These are phyloP conservation scores for Eptesicus fuscus DNA, from an alignment of 2,113 vertebrate genomes.

Conservation along the genomic window DNA sequence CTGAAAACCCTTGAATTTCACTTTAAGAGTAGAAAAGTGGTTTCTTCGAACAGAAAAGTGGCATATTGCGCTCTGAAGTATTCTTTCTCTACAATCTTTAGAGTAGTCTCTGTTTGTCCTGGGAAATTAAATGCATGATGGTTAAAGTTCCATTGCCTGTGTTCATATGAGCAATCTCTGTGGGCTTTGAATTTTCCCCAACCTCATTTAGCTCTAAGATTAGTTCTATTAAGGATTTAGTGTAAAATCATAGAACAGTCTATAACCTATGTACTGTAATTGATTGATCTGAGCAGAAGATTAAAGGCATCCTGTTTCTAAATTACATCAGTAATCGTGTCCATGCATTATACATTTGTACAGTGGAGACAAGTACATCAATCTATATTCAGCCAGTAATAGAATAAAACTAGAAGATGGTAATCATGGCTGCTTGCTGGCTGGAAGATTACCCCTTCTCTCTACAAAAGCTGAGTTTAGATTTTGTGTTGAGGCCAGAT, in stretches of 20 bases:
- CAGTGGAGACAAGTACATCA: constrained; percentile 66
- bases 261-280: constrained; percentile 59
- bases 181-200: constrained; percentile 50
- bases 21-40: constrained; percentile 24
- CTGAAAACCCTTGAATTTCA: constrained; percentile 68
- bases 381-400: constrained; percentile 63
- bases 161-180: constrained; percentile 3
- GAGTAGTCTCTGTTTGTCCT: neutral
- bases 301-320: constrained; percentile 72
- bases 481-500: neutral
- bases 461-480: neutral
- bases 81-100: constrained; percentile 32
- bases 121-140: constrained; percentile 3
- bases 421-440: neutral
- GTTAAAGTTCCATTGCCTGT: constrained; percentile 19
- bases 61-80: constrained; percentile 51
- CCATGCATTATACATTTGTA: constrained; percentile 71
- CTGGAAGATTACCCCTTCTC: constrained; percentile 8
- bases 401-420: constrained; percentile 48
- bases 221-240: constrained; percentile 56
- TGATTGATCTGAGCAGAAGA: constrained; percentile 64
- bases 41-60: constrained; percentile 57
- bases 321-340: constrained; percentile 64
- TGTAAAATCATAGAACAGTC: constrained; percentile 41
- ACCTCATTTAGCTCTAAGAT: constrained; percentile 56